Base-by-base conservation (phyloP, 1,140 invertebrate genomes). In the Drosophila willistoni region DNA sequence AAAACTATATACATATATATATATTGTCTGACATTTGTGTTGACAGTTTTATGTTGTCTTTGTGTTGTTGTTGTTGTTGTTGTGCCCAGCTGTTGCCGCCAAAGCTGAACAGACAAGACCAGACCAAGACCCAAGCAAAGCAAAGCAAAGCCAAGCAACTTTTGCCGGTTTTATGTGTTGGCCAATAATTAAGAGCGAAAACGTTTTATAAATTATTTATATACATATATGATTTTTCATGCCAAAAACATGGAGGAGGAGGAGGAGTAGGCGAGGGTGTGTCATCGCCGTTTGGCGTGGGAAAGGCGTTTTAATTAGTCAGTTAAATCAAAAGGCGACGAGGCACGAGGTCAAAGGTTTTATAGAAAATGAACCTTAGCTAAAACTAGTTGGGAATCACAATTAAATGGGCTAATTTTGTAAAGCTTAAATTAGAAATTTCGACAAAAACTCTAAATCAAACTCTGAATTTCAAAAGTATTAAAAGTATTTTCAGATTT, bases 21-120 rank as follows among this genome's bases (percentile, higher is more conserved):
- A 42, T 62, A 65, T 57, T 65, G 70, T 68, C 77, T 80, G 70
- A 70, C 81, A 81, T 74, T 85, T 77, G 73, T 62, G 81, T 85
- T 85, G 81, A 85, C 81, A 84, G 81, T 77, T 84, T 77, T 73
- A 84, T 84, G 73, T 51, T 29, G 29, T 7, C 29, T 74, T 85
- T 77, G 73, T 62, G 81, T 85, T 84, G 19, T 19, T 19, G 19
- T 19, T 19, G 19, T 19, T 84, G 73, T 51, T 51, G 17, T 51
- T 51, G 44, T 51, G 65, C 64, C 68, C 65, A 68, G 42, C 60
- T 57, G 41, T 67, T 56, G 44, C 44, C 44, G 17, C 14, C 44
- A 7, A 17, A 47, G 17, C 29, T 29, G 44, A 47, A 7, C 9
- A 33, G 34, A 14, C 54, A 39, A 47, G 41, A 36, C 60, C 12